These are phyloP conservation scores for Junco hyemalis DNA, from an alignment of 2,113 vertebrate genomes.

Conservation along the genomic window DNA sequence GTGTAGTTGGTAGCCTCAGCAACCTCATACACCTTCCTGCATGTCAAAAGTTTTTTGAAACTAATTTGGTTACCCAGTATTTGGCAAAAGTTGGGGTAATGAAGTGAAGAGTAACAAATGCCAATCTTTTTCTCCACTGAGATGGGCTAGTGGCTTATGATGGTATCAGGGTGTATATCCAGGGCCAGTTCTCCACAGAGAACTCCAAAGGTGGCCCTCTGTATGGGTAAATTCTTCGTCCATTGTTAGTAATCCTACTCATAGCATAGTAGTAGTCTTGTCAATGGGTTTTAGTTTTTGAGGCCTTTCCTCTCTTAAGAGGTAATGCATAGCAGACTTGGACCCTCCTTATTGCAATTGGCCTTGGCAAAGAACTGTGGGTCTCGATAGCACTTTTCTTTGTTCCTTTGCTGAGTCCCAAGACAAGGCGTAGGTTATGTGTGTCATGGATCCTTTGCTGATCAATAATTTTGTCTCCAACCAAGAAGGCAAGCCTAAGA, in stretches of 20 bases:
- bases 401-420: not conserved
- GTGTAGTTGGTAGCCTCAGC: not conserved
- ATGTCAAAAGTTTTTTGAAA: not conserved
- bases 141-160: not conserved
- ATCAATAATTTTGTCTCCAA: not conserved
- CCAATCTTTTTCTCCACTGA: not conserved
- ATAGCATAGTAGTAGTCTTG: not conserved
- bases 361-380: not conserved
- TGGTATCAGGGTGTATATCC: not conserved
- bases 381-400: not conserved
- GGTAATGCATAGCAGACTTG: not conserved
- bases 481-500: not conserved
- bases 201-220: not conserved
- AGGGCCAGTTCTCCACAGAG: not conserved
- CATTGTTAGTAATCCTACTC: not conserved
- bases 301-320: not conserved
- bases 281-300: not conserved
- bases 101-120: not conserved
- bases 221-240: not conserved
- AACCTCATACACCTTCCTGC: not conserved
- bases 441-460: not conserved
- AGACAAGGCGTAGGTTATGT: accelerated
- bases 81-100: not conserved
- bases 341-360: not conserved
- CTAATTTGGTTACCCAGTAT: not conserved